Evolutionary conservation across 2,888 invertebrate genomes (phyloP), one percentile per base, ranked within the genome.

Genomic region (Periphyllus acericola): DNA sequence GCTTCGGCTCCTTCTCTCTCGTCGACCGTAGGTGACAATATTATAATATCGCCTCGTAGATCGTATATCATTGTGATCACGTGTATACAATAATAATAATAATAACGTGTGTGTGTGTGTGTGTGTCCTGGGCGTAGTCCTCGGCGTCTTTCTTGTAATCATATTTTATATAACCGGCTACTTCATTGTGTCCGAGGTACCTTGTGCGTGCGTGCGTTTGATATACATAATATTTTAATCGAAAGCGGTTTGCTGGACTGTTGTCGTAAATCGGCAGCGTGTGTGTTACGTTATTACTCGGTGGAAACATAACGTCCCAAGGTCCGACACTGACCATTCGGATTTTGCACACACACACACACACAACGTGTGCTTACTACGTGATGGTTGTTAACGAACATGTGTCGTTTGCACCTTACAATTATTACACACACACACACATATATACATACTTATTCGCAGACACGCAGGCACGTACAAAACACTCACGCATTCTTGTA

Each of bases 161-260:
- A n/a, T 72, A 72, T 72, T 72, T 72, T 72, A 72, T 36, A 74
- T 25, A 25, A 74, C 74, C 74, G 25, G 74, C 74, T 74, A 74
- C 74, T 74, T 36, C 74, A 34, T 74, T 74, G 36, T 74, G 34
- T 29, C 14, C 29, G 68, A 11, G 29, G 32, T 29, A 25, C 29
- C n/a, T n/a, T n/a, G 25, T 8, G 29, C n/a, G 79, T 36, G 34
- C 8, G 40, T 66, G 17, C 17, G 32, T 80, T 19, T 79, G 17
- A 29, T 80, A 32, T 34, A 82, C 74, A 40, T 40, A 81, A 32
- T 82, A 82, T 72, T 82, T 82, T 82, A 82, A 82, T 82, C 82
- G 82, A 72, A 82, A 82, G 82, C 82, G 82, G 82, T 82, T 82
- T 82, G 32, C 32, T 25, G 36, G 36, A 36, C 46, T 32, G 46